These are phyloP conservation scores for Cyaniris semiargus DNA, from an alignment of 2,888 invertebrate species.

Conservation along the genomic window DNA sequence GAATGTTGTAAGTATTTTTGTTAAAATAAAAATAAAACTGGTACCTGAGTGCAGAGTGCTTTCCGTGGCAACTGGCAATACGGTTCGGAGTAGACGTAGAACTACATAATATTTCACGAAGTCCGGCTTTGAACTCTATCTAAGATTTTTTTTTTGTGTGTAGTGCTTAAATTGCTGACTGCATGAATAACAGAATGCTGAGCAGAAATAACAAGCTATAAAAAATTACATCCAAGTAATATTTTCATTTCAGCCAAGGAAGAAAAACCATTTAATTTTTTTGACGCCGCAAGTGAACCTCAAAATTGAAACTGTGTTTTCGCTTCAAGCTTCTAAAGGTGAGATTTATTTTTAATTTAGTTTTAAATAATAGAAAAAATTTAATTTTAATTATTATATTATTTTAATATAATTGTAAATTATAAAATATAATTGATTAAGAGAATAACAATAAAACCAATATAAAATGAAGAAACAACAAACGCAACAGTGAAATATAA, in stretches of 20 bases:
- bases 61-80: too few species aligned
- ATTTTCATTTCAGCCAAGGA: background rate
- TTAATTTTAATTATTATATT: too few species aligned
- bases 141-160: too few species aligned
- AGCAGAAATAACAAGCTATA: background rate
- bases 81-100: too few species aligned
- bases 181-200: too few species aligned
- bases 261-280: background rate
- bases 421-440: too few species aligned
- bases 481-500: background rate
- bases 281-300: background rate
- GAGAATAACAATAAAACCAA: background rate
- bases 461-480: background rate
- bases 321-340: background rate
- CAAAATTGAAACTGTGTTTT: background rate
- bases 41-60: too few species aligned
- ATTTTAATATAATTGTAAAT: background rate
- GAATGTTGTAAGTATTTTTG: conserved; percentile 42
- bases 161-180: too few species aligned
- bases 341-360: background rate
- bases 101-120: too few species aligned
- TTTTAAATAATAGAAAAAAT: too few species aligned
- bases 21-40: too few species aligned
- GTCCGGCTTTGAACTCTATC: too few species aligned
- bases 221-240: background rate